A percentile compares a stretch with the other conserved stretches of the same genome.
These are phyloP conservation scores for Diceros bicornis DNA, from an alignment of 2,797 vertebrate species.

Conservation along the genomic window DNA sequence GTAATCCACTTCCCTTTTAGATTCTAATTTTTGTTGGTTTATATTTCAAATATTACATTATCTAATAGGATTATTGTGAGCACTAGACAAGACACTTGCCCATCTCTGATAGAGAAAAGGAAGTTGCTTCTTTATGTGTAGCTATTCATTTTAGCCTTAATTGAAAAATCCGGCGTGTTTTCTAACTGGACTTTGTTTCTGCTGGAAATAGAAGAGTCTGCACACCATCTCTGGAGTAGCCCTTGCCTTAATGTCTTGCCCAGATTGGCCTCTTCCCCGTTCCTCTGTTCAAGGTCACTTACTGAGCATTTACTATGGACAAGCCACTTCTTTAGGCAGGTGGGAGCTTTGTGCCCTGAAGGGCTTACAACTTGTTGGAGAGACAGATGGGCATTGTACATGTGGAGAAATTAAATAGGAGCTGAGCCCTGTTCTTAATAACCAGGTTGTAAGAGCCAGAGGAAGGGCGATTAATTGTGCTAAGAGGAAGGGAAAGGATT, in stretches of 20 bases:
- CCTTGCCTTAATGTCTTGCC: background rate
- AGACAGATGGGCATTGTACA: slow-evolving; percentile 8
- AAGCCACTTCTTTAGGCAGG: background rate
- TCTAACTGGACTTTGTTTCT: slow-evolving; percentile 16
- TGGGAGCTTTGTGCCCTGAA: background rate
- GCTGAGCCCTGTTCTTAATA: background rate
- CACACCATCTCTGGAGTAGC: background rate
- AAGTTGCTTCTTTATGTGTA: background rate
- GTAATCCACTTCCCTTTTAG: background rate
- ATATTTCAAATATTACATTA: background rate
- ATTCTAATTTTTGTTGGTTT: background rate
- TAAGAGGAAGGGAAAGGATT: slow-evolving; percentile 8
- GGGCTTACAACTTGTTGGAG: background rate
- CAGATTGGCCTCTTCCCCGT: background rate
- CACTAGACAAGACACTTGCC: background rate
- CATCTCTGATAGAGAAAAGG: background rate
- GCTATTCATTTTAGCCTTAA: slow-evolving; percentile 14
- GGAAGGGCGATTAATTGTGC: slow-evolving; percentile 28
- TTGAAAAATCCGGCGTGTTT: background rate
- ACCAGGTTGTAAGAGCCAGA: background rate
- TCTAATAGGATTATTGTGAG: background rate
- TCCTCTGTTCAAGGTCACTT: background rate
- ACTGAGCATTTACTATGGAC: background rate
- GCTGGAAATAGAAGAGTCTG: background rate
- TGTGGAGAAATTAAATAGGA: background rate